Evolutionary conservation across 2,888 invertebrate species (phyloP), one percentile per base, ranked within the genome.

Genomic region (Epistrophe eligans): DNA sequence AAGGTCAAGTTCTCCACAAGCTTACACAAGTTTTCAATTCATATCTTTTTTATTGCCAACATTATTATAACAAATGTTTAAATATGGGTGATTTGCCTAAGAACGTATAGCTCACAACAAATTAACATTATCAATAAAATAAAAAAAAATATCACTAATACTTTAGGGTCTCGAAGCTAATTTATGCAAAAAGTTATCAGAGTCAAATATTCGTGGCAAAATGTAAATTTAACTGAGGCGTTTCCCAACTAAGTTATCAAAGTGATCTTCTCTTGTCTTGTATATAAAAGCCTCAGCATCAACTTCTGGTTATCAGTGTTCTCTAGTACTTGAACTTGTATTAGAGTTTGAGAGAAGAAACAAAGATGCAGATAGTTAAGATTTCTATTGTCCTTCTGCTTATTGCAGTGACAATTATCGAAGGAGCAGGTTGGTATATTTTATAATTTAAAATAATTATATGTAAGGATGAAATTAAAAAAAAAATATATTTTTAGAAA

Each of bases 281-380:
- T 89, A 89, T 90, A 90, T 89, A 90, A 89, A 88, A 82, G 80
- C 67, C 13, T n/a, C 28, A 87, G 82, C 84, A 82, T 48, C 7
- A 32, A 6, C 11, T 83, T 88, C 58, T 84, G 15, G 45, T 79
- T 79, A 32, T 89, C 89, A 90, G 89, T 89, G 73, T 79, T 60
- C 52, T 87, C 48, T 43, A 62, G 60, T 88, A 40, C 66, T 83
- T 70, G 76, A 67, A 79, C 77, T 77, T 79, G 50, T 71, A 72
- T 62, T 66, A 11, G 4, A 66, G 38, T 70, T 81, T 77, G 67
- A 35, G 55, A 62, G 32, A 67, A 43, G 7, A 24, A 13, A 72
- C 8, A 72, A 71, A 57, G 10, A 88, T 88, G 88, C 58, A 57
- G 15, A 50, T 82, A 50, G 32, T 88, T 1, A 77, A 64, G 13